Evolutionary conservation across 2,113 vertebrate species (phyloP).

Genomic region (Periophthalmus modestus): DNA sequence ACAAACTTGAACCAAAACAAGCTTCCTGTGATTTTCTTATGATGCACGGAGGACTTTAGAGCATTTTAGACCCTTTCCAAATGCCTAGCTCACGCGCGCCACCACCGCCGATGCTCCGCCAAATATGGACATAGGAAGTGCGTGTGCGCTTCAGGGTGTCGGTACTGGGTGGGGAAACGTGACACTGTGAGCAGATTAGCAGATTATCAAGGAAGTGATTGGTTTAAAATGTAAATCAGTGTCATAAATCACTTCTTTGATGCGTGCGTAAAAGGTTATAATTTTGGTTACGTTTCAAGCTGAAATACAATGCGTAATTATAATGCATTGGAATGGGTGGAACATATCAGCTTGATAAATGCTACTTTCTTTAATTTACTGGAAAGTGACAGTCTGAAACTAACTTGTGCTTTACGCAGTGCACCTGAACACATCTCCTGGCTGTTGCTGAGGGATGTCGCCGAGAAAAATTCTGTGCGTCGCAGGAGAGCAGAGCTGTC

Average conservation of each 20-base stretch:
- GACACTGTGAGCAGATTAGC: background rate
- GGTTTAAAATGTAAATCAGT: background rate
- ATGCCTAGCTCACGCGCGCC: conserved; percentile 58
- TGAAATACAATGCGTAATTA: background rate
- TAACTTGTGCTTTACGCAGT: background rate
- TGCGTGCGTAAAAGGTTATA: background rate
- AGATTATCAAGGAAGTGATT: no score
- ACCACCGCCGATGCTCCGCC: conserved; percentile 48
- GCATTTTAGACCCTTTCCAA: conserved; percentile 62
- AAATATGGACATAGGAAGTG: conserved; percentile 81
- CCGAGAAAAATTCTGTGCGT: conserved; percentile 51
- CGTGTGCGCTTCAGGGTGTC: conserved; percentile 43
- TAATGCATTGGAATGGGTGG: background rate
- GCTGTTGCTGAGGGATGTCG: conserved; percentile 78
- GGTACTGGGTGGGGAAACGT: conserved; percentile 31
- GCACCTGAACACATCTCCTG: conserved; percentile 61
- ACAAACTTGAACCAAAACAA: conserved; percentile 52
- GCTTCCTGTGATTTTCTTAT: conserved; percentile 61
- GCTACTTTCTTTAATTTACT: background rate
- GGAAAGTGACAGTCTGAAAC: background rate
- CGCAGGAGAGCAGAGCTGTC: conserved; percentile 32
- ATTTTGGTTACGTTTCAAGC: background rate
- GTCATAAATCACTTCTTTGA: no score
- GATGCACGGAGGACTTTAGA: conserved; percentile 60
- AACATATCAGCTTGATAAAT: background rate